Evolutionary conservation across 2,888 invertebrate species (phyloP), one percentile per base, ranked within the genome.

Genomic region (Nymphalis c-album): DNA sequence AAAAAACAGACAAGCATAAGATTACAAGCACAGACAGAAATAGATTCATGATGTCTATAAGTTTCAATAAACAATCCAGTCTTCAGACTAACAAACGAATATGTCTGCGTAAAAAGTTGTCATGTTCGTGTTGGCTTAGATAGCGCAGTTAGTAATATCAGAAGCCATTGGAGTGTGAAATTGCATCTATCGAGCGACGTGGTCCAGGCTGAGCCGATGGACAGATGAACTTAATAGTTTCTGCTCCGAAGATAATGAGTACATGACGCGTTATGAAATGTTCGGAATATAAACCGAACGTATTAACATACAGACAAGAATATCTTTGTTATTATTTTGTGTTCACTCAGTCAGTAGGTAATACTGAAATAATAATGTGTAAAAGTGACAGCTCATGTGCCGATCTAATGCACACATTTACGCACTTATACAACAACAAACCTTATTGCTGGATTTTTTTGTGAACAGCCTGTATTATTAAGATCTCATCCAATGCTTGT

Each of bases 101-200:
- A 46, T 68, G 48, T 48, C 60, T 64, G 48, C 18, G 47, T 57
- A 76, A 77, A 72, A 78, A 78, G 76, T 75, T 78, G 78, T 78
- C 78, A 79, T 79, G 66, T 71, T 75, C 76, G 70, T 73, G 74
- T 76, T 75, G 72, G 69, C 73, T 77, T 74, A 78, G 80, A 76
- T 72, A 75, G 76, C 74, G 77, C 78, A 78, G 78, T 82, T 78
- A 80, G 85, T 79, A 84, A 87, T 86, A 86, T 86, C 84, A 80
- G 77, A 51, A 80, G 69, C 77, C 80, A 81, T 79, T 78, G 84
- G 79, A 73, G 83, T 85, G 87, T 84, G 86, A 87, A 87, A 87
- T 87, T 87, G 85, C 83, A 80, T 80, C 77, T 81, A 78, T 80
- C 80, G 78, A 76, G 58, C 70, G 78, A 73, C 74, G 72, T 74